Evolutionary conservation across 2,888 invertebrate genomes (phyloP), one percentile per base, ranked within the genome.

Genomic region (Heliconius ethilla): DNA sequence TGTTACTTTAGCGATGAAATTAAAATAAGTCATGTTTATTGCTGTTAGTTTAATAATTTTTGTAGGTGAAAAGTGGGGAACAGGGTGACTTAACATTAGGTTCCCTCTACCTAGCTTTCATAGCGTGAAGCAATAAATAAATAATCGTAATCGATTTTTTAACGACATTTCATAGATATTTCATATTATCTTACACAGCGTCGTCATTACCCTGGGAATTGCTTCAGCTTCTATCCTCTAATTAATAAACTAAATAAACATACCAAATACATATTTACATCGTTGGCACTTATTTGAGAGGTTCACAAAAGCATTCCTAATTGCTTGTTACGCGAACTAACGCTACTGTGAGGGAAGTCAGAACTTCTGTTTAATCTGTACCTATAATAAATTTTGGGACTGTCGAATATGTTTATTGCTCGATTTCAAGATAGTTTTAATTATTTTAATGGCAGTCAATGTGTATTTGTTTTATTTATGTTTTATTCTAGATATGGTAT

Each of bases 271-370:
- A 55, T 55, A 29, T 70, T 70, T 70, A 70, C 55, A 55, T 15
- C 13, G 55, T 55, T 13, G 29, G n/a, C n/a, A 40, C 25, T 6
- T 69, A 33, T 70, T 70, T 70, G 33, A 22, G 29, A 13, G 6
- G 13, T 55, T 45, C 29, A 55, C 29, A 70, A 70, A 70, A 70
- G 55, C 70, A 55, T 55, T n/a, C 13, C 51, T 70, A 70, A 70
- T 70, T 70, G 70, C 55, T 70, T 70, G 70, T 70, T 70, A 70
- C 55, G n/a, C 27, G n/a, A 55, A 29, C 33, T 70, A 70, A 70
- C 55, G 22, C 29, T 29, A 51, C 33, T 70, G 3, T 55, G 13
- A 70, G n/a, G n/a, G 29, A n/a, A 70, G n/a, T 70, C 70, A 33
- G 13, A 70, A 55, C 70, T 55, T 33, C 33, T 55, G 33, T 29